phyloP scores from a whole-genome alignment of 2,797 vertebrate species.

The Tenualosa thibaudeaui region DNA sequence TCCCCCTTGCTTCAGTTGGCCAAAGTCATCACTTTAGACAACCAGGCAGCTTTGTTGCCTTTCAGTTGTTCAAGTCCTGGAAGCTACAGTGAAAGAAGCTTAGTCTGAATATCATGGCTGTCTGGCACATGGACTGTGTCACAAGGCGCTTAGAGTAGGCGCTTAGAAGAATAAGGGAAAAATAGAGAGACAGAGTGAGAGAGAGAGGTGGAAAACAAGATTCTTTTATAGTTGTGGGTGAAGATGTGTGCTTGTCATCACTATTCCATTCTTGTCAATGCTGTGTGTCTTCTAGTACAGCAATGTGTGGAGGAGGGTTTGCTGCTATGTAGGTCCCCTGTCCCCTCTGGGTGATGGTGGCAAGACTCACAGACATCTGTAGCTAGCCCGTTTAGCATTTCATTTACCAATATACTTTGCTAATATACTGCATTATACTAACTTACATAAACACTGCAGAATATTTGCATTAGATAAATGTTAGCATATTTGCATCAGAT shows the following conservation, averaged over 20 bases:
- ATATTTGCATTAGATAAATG: neutral
- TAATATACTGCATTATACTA: neutral
- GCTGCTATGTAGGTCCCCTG: constrained; percentile 36
- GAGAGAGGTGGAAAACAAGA: constrained; percentile 54
- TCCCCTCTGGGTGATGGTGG: constrained; percentile 36
- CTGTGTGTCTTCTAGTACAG: constrained; percentile 35
- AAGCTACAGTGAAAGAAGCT: constrained; percentile 1
- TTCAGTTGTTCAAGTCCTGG: neutral
- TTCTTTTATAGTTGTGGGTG: constrained; percentile 25
- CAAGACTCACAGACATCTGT: constrained; percentile 42
- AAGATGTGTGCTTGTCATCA: neutral
- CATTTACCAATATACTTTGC: neutral
- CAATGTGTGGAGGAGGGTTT: neutral
- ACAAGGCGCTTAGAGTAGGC: neutral
- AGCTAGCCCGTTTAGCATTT: neutral
- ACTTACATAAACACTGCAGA: neutral
- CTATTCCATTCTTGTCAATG: constrained; percentile 22
- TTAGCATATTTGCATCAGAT: no score
- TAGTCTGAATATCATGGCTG: neutral
- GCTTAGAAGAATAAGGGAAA: neutral
- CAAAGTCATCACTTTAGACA: neutral
- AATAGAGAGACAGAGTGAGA: constrained; percentile 46
- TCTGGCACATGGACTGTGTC: neutral
- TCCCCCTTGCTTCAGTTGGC: neutral
- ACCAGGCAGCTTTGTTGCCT: constrained; percentile 3